Base-by-base conservation (phyloP, 37 sponge, comb jelly and placozoan genomes). In the Cliona cf. orientalis region DNA sequence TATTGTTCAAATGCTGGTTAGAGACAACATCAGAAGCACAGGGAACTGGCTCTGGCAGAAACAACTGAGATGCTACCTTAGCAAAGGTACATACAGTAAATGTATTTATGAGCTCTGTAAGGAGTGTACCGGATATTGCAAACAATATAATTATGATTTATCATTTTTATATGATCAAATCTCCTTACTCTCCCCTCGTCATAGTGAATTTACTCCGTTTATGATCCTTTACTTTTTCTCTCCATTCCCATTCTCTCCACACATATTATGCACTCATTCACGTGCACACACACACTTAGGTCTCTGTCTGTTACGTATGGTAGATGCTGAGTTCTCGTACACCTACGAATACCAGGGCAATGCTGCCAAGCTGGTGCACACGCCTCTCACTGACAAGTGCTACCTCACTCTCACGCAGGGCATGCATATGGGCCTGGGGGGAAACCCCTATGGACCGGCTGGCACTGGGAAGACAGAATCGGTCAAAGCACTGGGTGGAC, bases 381-480 rank as follows among this genome's bases (percentile, higher is more conserved):
- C 99, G 0, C 95, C 97, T 0, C 95, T 99, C 46, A 99, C 99
- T 17, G 99, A 99, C 85, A 99, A 99, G 81, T 99, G 99, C 87
- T 99, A 94, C 83, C 87, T 99, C 58, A 99, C 99, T 7, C 84
- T 99, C 26, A 99, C 99, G n/a, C 99, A 99, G 61, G 94, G 89
- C 57, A 98, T 98, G 94, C 65, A 77, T 42, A 80, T 99, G 76
- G 99, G 99, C 21, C 87, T 99, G 42, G 99, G 99, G 36, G 99
- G 99, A 19, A 99, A 99, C 80, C 99, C 99, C 23, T 99, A 99
- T 79, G 99, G 99, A 32, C 99, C 99, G 28, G 99, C 99, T 66
- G 99, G 99, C 3, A 99, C 99, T 3, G 99, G 99, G 2, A 99
- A 99, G 70, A 99, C 99, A n/a, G 99, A 99, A 78, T 99, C 99